Conservation (phyloP, 2,113 vertebrate species). For the Corythornis cristatus region DNA sequence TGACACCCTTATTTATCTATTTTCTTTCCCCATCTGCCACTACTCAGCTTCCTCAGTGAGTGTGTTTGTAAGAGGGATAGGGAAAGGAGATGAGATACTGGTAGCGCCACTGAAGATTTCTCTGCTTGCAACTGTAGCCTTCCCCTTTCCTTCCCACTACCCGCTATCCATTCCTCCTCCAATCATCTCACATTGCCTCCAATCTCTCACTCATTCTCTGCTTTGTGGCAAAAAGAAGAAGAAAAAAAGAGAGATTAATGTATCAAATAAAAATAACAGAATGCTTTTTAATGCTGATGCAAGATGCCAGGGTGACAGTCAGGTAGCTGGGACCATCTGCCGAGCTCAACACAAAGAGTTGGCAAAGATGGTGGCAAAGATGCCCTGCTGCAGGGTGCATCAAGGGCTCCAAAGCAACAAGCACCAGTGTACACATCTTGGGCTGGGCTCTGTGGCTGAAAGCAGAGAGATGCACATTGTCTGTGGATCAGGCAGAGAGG, state of each 20-base stretch:
- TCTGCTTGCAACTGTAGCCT: neutral
- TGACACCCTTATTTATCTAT: constrained; percentile 41
- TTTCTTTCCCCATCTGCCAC: constrained; percentile 19
- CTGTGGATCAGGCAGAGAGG: neutral
- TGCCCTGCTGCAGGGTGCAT: neutral
- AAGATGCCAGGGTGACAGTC: neutral
- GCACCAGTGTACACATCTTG: neutral
- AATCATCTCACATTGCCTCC: neutral
- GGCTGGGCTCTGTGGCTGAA: neutral
- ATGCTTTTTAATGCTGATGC: neutral
- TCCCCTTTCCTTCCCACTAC: neutral
- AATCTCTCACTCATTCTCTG: neutral
- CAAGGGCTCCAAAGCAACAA: neutral
- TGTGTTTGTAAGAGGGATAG: neutral
- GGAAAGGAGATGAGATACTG: neutral
- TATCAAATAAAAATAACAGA: neutral
- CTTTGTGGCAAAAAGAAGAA: neutral
- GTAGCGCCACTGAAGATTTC: neutral
- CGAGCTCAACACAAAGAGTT: neutral
- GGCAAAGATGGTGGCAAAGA: neutral
- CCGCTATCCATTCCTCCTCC: neutral
- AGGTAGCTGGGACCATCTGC: neutral
- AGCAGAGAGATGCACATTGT: neutral
- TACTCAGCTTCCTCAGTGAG: neutral
- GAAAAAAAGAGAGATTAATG: neutral